Conservation (phyloP, 2,113 vertebrate genomes). For the Anhinga anhinga region DNA sequence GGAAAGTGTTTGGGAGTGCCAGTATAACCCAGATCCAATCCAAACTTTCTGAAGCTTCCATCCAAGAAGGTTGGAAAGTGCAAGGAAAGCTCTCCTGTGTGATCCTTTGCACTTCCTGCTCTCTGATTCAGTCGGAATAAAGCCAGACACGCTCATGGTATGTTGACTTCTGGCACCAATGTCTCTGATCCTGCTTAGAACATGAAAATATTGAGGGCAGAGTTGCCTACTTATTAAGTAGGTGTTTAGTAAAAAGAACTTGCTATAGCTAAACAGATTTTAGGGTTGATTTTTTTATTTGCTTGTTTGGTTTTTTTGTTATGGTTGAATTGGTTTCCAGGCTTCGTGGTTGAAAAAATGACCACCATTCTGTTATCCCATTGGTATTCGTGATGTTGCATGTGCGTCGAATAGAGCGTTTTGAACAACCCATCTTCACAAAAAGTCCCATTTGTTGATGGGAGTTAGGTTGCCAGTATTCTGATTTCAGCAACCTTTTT, state of each 20-base stretch:
- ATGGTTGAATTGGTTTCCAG: not conserved
- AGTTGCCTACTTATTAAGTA: not conserved
- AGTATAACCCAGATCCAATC: not conserved
- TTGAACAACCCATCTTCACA: not conserved
- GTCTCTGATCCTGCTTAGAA: not conserved
- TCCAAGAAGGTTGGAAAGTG: not conserved
- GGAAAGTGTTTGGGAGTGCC: not conserved
- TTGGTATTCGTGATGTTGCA: not conserved
- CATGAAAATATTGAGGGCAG: not conserved
- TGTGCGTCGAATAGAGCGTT: not conserved
- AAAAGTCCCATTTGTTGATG: not conserved
- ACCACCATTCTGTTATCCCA: not conserved
- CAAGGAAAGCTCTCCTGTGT: not conserved
- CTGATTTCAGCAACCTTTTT: not conserved
- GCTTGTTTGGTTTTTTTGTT: not conserved
- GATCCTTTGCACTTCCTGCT: not conserved
- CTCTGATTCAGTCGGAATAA: not conserved
- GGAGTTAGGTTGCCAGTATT: not conserved
- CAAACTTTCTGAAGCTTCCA: not conserved
- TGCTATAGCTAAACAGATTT: not conserved
- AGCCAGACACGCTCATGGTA: not conserved
- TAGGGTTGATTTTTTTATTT: not conserved
- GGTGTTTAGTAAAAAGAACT: not conserved
- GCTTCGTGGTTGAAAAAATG: not conserved
- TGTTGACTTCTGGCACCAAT: not conserved